Conservation (phyloP, 2,797 vertebrate genomes). For the Sibirionetta formosa region DNA sequence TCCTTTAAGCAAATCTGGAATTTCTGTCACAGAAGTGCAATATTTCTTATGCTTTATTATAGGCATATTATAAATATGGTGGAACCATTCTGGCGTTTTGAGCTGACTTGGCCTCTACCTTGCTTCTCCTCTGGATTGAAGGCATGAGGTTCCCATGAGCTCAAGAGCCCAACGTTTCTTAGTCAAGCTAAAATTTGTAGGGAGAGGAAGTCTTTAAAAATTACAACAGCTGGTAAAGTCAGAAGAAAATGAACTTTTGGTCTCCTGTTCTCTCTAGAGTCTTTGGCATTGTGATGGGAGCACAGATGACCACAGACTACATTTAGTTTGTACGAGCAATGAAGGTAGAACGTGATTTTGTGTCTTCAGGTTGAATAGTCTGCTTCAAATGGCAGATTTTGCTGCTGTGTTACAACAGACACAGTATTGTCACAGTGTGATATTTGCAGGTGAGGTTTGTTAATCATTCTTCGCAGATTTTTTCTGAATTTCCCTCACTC, state of each 20-base stretch:
- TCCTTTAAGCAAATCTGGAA: neutral
- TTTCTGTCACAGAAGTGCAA: neutral
- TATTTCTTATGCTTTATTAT: neutral
- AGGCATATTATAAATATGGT: neutral
- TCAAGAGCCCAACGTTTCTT: neutral
- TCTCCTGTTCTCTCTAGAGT: neutral
- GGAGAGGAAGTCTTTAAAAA: neutral
- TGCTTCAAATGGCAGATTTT: neutral
- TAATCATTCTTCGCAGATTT: neutral
- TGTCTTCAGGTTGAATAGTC: neutral
- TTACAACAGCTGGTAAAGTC: neutral
- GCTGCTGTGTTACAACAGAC: neutral
- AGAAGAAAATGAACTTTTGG: neutral
- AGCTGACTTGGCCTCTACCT: accelerated
- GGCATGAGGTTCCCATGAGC: neutral
- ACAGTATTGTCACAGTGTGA: neutral
- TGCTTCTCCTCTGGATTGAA: neutral
- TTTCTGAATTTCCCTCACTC: neutral
- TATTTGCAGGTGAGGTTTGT: neutral
- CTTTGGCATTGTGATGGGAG: neutral
- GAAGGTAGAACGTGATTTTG: neutral
- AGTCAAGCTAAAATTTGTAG: neutral
- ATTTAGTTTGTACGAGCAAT: too few relatives aligned
- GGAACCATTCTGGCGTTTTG: neutral
- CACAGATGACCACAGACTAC: too few relatives aligned